A percentile compares a stretch with the other conserved stretches of the same genome.
These are phyloP conservation scores for Ophiothrix spiculata DNA, from an alignment of 35 echinoderm and acorn worm genomes.

Conservation along the genomic window DNA sequence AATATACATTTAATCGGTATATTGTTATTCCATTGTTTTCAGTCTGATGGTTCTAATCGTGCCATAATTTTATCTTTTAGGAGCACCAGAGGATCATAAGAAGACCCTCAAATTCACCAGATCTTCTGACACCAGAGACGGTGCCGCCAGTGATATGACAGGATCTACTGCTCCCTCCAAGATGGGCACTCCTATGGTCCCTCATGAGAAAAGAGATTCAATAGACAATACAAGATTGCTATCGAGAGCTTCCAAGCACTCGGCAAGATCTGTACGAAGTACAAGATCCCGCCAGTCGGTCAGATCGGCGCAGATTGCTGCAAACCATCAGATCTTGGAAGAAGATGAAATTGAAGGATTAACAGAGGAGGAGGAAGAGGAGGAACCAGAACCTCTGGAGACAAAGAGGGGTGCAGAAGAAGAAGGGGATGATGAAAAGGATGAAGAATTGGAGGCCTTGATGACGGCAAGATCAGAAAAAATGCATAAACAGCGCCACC, in stretches of 20 bases:
- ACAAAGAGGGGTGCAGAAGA: not conserved
- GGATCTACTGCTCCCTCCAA: conserved; percentile 20
- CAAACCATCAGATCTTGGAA: conserved; percentile 29
- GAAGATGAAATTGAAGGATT: conserved; percentile 20
- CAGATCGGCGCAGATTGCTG: conserved; percentile 6
- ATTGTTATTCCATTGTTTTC: not conserved
- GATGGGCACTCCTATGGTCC: conserved; percentile 14
- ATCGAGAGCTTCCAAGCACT: not conserved
- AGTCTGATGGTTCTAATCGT: not conserved
- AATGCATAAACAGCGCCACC: conserved; percentile 50
- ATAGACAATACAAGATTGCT: not conserved
- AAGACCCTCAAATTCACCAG: conserved; percentile 55
- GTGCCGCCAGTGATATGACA: not conserved
- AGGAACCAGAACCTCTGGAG: conserved; percentile 23
- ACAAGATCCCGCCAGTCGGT: conserved; percentile 39
- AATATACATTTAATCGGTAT: not conserved
- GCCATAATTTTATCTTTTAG: conserved; percentile 18
- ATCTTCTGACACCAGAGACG: not conserved
- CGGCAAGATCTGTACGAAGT: conserved; percentile 35
- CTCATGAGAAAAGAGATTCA: conserved; percentile 27
- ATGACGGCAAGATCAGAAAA: conserved; percentile 59
- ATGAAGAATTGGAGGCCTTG: conserved; percentile 62
- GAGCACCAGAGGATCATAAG: conserved; percentile 56
- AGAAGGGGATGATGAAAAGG: conserved; percentile 27
- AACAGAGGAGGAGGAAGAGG: conserved; percentile 40